Evolutionary conservation across 1,140 invertebrate species (phyloP), one percentile per base, ranked within the genome.

Genomic region (Lineus longissimus): DNA sequence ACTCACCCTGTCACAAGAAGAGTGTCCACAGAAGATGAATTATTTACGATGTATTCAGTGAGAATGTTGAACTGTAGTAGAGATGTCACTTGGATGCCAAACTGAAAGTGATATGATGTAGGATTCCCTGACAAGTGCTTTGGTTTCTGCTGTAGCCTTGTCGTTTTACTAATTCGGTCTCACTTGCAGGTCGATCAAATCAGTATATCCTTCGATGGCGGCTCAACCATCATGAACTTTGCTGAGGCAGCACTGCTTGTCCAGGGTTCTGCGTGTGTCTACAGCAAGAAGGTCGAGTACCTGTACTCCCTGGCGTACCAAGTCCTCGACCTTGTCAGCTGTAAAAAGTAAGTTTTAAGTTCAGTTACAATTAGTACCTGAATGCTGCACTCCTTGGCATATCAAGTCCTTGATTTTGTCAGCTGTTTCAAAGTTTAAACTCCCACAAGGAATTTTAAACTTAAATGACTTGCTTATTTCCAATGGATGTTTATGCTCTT

Each of bases 211-310:
- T 79, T 79, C 73, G 76, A 81, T 76, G 76, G 72, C 45, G 77
- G 81, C 9, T 63, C 66, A 55, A 80, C 77, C 1, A 76, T 75
- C 4, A 79, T 83, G 78, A 84, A 84, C 63, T 85, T 85, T 79
- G 83, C 83, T 54, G 79, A 85, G 67, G 84, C 83, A 55, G 84
- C 84, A 19, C 70, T 84, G 63, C 67, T 85, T n/a, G 80, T 85
- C 59, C 84, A 85, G 70, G 81, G 82, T 40, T 81, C 82, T 58
- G 77, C 82, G 13, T 78, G 77, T 70, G 80, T 85, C n/a, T 85
- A 84, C 68, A 82, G 82, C 66, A 82, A 81, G 70, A 84, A 84
- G 76, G 78, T 81, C 31, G 83, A 84, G 64, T 79, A 82, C 66
- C 65, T 84, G 7, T 83, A 81, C 70, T 68, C 73, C 29, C 69